These are phyloP conservation scores for Acropora yongei DNA, from an alignment of 64 coral and sea anemone genomes.

Conservation along the genomic window DNA sequence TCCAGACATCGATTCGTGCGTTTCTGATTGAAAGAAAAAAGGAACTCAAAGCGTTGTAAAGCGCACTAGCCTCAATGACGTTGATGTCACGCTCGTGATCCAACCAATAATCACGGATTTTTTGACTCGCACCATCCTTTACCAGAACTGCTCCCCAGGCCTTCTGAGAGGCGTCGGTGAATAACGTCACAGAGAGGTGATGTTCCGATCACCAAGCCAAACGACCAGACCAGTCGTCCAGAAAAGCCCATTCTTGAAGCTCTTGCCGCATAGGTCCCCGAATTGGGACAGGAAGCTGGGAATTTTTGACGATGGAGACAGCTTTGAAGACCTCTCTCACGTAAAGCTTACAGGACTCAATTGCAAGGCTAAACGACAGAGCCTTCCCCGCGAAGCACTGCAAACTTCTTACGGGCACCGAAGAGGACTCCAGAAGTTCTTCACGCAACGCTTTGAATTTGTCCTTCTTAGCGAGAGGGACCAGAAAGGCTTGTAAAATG, in stretches of 20 bases:
- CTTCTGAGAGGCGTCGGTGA: slow-evolving; percentile 40
- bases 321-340: slow-evolving; percentile 41
- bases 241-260: slow-evolving; percentile 52
- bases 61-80: neutral
- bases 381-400: slow-evolving; percentile 24
- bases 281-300: neutral
- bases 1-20: slow-evolving; percentile 18
- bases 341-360: slow-evolving; percentile 40
- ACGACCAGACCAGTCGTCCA: slow-evolving; percentile 40
- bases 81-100: neutral
- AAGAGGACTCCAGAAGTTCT: neutral
- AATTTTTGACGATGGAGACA: neutral
- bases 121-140: neutral
- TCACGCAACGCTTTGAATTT: slow-evolving; percentile 26
- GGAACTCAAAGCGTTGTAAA: slow-evolving; percentile 5
- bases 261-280: slow-evolving; percentile 12
- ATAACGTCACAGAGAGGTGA: slow-evolving; percentile 38
- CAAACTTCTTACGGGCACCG: neutral
- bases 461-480: neutral
- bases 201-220: slow-evolving; percentile 27
- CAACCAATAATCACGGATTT: slow-evolving; percentile 48
- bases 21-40: slow-evolving; percentile 15
- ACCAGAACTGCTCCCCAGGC: slow-evolving; percentile 43
- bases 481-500: slow-evolving; percentile 21
- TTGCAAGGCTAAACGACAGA: slow-evolving; percentile 43